These are phyloP conservation scores for Rhyacichthys aspro DNA, from an alignment of 2,797 vertebrate species.

Conservation along the genomic window DNA sequence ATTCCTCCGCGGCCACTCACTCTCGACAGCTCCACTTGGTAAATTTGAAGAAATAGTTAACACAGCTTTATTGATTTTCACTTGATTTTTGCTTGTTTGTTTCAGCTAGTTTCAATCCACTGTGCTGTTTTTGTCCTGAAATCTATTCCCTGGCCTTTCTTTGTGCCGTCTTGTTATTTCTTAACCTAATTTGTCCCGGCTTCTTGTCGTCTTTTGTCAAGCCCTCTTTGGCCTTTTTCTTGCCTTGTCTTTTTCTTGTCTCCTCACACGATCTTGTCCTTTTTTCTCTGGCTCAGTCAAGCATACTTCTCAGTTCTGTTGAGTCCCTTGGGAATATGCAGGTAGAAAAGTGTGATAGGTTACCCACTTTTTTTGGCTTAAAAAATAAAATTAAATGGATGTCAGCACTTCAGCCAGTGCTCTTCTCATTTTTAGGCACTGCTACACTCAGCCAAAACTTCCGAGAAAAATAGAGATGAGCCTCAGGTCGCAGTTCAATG, in stretches of 20 bases:
- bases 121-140: slow-evolving; percentile 12
- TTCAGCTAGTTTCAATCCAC: slow-evolving; percentile 4
- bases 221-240: slow-evolving; percentile 5
- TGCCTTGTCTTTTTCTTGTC: slow-evolving; percentile 11
- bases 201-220: slow-evolving; percentile 15
- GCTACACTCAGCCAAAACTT: slow-evolving; percentile 25
- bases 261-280: slow-evolving; percentile 5
- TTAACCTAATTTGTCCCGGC: slow-evolving; percentile 5
- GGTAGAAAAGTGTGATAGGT: slow-evolving; percentile 27
- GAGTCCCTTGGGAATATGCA: slow-evolving; percentile 29
- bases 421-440: slow-evolving; percentile 29
- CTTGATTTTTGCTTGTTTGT: slow-evolving; percentile 16
- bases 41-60: not conserved
- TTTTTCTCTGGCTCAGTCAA: slow-evolving; percentile 40
- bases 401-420: slow-evolving; percentile 42
- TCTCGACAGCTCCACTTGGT: not conserved
- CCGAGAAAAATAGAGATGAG: slow-evolving; percentile 34
- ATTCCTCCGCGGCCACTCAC: slow-evolving; percentile 70
- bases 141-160: slow-evolving; percentile 2
- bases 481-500: slow-evolving; percentile 30
- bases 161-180: not conserved
- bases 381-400: slow-evolving; percentile 30
- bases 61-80: not conserved
- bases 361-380: slow-evolving; percentile 18
- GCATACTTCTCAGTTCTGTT: slow-evolving; percentile 30